These are phyloP conservation scores for Koerneria pararmatus DNA, from an alignment of 2,888 invertebrate genomes.

Conservation along the genomic window DNA sequence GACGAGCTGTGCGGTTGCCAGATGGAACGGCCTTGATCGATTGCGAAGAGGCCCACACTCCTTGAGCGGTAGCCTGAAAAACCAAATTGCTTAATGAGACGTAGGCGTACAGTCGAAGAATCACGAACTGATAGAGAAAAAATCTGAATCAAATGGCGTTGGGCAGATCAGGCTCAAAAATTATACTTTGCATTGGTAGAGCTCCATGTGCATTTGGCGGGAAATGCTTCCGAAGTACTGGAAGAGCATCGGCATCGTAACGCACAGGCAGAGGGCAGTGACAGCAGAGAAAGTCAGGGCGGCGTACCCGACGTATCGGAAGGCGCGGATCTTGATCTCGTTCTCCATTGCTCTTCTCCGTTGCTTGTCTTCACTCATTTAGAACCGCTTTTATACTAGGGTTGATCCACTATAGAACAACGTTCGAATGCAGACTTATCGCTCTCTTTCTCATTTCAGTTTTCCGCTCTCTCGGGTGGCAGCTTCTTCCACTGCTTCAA, in stretches of 20 bases:
- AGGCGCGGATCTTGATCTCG: slow-evolving; percentile 25
- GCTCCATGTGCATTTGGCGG: slow-evolving; percentile 23
- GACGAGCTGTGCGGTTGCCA: slow-evolving; percentile 24
- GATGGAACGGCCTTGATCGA: background rate
- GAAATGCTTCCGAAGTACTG: slow-evolving; percentile 20
- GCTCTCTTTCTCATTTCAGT: too few relatives aligned
- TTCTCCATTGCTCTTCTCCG: slow-evolving; percentile 26
- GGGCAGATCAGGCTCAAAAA: background rate
- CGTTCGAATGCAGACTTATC: too few relatives aligned
- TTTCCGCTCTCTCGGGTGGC: too few relatives aligned
- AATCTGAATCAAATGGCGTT: too few relatives aligned
- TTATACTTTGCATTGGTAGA: slow-evolving; percentile 11
- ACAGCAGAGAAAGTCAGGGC: slow-evolving; percentile 25
- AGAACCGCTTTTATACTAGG: too few relatives aligned
- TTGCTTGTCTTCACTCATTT: too few relatives aligned
- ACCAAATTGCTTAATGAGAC: too few relatives aligned
- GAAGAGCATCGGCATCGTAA: slow-evolving; percentile 22
- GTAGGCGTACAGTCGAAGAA: too few relatives aligned
- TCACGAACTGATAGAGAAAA: too few relatives aligned
- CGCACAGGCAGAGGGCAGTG: slow-evolving; percentile 22
- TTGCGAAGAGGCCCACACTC: slow-evolving; percentile 19
- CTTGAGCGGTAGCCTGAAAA: slow-evolving; percentile 15
- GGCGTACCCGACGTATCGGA: slow-evolving; percentile 21
- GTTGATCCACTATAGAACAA: too few relatives aligned
- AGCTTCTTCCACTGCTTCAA: too few relatives aligned